These are phyloP conservation scores for Plestiodon gilberti DNA, from an alignment of 2,113 vertebrate species.

Conservation along the genomic window DNA sequence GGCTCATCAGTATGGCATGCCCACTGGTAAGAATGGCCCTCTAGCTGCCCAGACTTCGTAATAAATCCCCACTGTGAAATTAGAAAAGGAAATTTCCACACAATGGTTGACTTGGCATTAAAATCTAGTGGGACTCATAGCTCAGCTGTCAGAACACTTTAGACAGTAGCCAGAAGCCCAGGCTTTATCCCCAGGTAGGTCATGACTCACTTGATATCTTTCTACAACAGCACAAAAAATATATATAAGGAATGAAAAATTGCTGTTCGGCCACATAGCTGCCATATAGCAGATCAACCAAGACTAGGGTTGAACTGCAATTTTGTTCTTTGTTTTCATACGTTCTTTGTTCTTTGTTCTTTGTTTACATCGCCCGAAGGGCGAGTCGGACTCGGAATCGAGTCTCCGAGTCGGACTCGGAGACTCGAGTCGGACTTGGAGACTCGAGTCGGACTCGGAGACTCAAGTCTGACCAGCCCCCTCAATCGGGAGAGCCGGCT, in stretches of 20 bases:
- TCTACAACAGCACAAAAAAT: not conserved
- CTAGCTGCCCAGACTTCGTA: slow-evolving; percentile 11
- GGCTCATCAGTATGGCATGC: slow-evolving; percentile 28
- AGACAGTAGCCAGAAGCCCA: slow-evolving; percentile 23
- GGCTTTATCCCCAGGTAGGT: slow-evolving; percentile 40
- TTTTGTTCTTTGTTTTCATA: not conserved
- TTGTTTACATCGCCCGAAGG: too few relatives aligned
- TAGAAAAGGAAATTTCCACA: slow-evolving; percentile 23
- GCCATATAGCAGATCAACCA: not conserved
- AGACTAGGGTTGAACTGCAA: not conserved
- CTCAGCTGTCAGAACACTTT: slow-evolving; percentile 31
- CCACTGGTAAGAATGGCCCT: slow-evolving; percentile 30
- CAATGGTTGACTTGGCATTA: slow-evolving; percentile 27
- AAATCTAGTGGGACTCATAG: slow-evolving; percentile 33
- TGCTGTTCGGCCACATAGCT: not conserved
- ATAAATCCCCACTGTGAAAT: slow-evolving; percentile 37
- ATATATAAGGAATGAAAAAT: not conserved
- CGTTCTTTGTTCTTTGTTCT: too few relatives aligned
- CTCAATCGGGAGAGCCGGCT: too few relatives aligned
- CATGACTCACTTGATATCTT: slow-evolving; percentile 31
- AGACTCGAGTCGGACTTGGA: too few relatives aligned
- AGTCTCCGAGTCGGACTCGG: too few relatives aligned
- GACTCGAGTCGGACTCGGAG: too few relatives aligned
- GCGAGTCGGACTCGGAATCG: too few relatives aligned
- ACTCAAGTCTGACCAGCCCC: too few relatives aligned